Conservation (phyloP, 2,888 invertebrate genomes). For the Tachina fera region DNA sequence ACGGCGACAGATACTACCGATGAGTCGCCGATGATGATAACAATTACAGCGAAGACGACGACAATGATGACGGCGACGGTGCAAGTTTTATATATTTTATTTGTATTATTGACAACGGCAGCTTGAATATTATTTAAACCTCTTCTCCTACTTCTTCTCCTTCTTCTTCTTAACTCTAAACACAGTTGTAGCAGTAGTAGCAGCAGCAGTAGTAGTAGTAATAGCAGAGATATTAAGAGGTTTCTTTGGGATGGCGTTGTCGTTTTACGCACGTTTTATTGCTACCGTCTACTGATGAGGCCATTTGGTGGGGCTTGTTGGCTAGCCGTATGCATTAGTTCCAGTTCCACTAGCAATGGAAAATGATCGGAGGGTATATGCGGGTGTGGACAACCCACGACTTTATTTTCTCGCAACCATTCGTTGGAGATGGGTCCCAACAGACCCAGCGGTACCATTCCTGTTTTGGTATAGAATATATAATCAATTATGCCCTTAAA, state of each 20-base stretch:
- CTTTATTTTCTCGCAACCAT: slow-evolving; percentile 97
- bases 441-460: slow-evolving; percentile 96
- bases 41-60: slow-evolving; percentile 40
- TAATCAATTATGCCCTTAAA: slow-evolving; percentile 99
- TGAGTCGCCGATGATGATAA: slow-evolving; percentile 36
- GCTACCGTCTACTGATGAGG: slow-evolving; percentile 93
- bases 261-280: slow-evolving; percentile 80
- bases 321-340: slow-evolving; percentile 91
- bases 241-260: slow-evolving; percentile 73
- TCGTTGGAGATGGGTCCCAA: slow-evolving; percentile 96
- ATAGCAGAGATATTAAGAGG: slow-evolving; percentile 49
- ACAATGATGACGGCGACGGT: slow-evolving; percentile 37
- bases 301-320: slow-evolving; percentile 89
- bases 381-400: slow-evolving; percentile 98
- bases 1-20: slow-evolving; percentile 46
- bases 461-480: slow-evolving; percentile 98
- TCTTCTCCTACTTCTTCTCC: slow-evolving; percentile 55
- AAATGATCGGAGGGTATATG: slow-evolving; percentile 99
- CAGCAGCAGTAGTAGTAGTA: slow-evolving; percentile 37
- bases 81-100: slow-evolving; percentile 52
- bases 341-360: slow-evolving; percentile 94
- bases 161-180: slow-evolving; percentile 60
- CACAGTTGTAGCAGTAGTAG: slow-evolving; percentile 43
- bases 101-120: slow-evolving; percentile 65
- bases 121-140: slow-evolving; percentile 53